Conservation (phyloP, 2,888 invertebrate species). For the Zeuzera pyrina region DNA sequence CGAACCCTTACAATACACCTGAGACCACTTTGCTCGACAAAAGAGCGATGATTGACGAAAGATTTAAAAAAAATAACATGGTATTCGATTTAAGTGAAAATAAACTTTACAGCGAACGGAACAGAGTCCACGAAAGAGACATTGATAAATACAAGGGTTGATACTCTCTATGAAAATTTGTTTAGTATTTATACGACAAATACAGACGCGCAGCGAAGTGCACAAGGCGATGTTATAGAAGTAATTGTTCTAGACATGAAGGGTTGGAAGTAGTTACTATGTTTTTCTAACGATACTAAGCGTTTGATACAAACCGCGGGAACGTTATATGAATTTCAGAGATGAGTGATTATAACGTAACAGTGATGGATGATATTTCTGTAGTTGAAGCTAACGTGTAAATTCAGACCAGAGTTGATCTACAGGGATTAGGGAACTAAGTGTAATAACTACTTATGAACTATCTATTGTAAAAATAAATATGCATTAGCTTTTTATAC, state of each 20-base stretch:
- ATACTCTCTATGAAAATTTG: background rate
- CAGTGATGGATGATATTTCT: no score
- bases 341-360: no score
- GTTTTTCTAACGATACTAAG: constrained; percentile 19
- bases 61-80: constrained; percentile 18
- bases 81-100: no score
- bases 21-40: constrained; percentile 37
- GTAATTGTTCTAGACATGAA: constrained; percentile 42
- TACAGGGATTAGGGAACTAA: no score
- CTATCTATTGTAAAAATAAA: no score
- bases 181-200: no score
- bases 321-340: no score
- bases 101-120: background rate
- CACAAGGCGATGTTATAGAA: constrained; percentile 40
- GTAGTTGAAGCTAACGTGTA: no score
- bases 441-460: no score
- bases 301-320: constrained; percentile 20
- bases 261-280: constrained; percentile 39
- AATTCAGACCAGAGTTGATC: no score
- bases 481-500: no score
- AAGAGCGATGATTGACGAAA: constrained; percentile 32
- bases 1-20: constrained; percentile 35
- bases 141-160: background rate
- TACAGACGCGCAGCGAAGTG: constrained; percentile 40
- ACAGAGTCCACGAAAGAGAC: background rate